A percentile compares a stretch with the other conserved stretches of the same genome.
phyloP scores from a whole-genome alignment of 2,888 invertebrate species.

The Calephelis perditalis region DNA sequence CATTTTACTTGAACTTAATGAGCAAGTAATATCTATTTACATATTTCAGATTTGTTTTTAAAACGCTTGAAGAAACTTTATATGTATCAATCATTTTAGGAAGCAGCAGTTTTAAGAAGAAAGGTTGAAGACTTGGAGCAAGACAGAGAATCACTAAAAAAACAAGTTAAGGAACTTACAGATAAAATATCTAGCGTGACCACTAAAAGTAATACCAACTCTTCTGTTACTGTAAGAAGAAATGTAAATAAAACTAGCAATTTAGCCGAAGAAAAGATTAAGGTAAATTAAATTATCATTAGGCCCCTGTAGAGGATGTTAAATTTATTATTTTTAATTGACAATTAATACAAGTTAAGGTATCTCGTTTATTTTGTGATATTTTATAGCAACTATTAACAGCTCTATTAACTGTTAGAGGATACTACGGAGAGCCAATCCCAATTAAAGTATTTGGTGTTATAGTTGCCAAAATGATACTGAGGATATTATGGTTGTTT shows the following conservation, averaged over 20 bases:
- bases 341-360: no score
- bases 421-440: no score
- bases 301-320: background rate
- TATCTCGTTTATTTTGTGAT: no score
- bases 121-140: conserved; percentile 91
- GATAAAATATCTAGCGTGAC: conserved; percentile 80
- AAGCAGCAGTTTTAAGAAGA: conserved; percentile 87
- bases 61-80: background rate
- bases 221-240: conserved; percentile 49
- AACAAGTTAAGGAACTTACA: conserved; percentile 86
- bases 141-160: conserved; percentile 85
- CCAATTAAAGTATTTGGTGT: no score
- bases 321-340: no score
- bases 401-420: no score
- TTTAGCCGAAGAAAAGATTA: conserved; percentile 82
- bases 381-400: no score
- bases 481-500: no score
- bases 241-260: conserved; percentile 60
- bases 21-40: conserved; percentile 77
- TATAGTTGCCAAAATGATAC: no score
- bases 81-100: conserved; percentile 56
- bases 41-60: background rate
- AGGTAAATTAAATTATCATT: conserved; percentile 51
- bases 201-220: conserved; percentile 51
- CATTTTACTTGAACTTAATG: conserved; percentile 91